Percentiles rank a stretch among this genome's conserved stretches.
Conservation (phyloP, 2,888 invertebrate species). For the Eustalomyia histrio region DNA sequence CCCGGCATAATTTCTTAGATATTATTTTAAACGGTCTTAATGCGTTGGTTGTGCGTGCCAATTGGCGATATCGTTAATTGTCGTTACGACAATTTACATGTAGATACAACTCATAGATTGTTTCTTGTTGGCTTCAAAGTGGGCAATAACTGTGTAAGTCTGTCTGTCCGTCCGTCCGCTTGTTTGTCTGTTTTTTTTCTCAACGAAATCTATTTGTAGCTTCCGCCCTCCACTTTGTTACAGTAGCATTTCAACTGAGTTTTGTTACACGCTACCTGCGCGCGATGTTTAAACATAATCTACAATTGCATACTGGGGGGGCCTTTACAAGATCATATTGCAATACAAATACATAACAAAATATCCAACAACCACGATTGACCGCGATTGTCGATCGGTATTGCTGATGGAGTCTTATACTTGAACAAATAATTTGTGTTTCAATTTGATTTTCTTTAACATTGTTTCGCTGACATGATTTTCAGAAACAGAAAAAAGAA, state of each 20-base stretch:
- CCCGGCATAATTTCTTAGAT: constrained; percentile 2
- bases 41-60: constrained; percentile 55
- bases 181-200: constrained; percentile 7
- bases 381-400: constrained; percentile 13
- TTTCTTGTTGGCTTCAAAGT: constrained; percentile 50
- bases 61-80: constrained; percentile 61
- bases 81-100: constrained; percentile 60
- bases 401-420: constrained; percentile 18
- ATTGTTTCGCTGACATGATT: constrained; percentile 24
- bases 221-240: constrained; percentile 55
- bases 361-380: constrained; percentile 30
- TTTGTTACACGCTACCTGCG: constrained; percentile 54
- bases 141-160: constrained; percentile 51
- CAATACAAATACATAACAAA: background rate
- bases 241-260: constrained; percentile 53
- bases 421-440: constrained; percentile 27
- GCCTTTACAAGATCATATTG: constrained; percentile 55
- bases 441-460: constrained; percentile 35
- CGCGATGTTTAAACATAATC: constrained; percentile 42
- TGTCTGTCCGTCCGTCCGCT: constrained; percentile 15
- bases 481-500: constrained; percentile 15
- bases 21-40: background rate
- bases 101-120: constrained; percentile 61
- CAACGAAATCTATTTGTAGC: constrained; percentile 52
- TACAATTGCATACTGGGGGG: constrained; percentile 59